Evolutionary conservation across 2,888 invertebrate species (phyloP).

Genomic region (Cataglyphis rosenhaueri): DNA sequence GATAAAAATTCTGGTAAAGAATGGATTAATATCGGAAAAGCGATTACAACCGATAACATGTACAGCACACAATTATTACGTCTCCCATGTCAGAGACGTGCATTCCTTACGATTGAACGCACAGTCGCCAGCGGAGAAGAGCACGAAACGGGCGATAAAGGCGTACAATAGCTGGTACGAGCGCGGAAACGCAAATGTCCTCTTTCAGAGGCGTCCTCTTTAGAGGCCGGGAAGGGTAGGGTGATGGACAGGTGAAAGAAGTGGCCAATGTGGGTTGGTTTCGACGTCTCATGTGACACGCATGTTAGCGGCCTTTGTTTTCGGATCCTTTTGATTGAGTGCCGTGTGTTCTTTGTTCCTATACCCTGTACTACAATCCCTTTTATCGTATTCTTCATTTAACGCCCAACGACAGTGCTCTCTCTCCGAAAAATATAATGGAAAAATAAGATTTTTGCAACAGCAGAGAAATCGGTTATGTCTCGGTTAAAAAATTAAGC

Average conservation of each 20-base stretch:
- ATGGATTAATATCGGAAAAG: neutral
- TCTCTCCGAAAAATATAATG: conserved; percentile 51
- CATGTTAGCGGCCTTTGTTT: conserved; percentile 83
- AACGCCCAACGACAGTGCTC: conserved; percentile 38
- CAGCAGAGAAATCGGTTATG: neutral
- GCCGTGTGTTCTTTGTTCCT: conserved; percentile 74
- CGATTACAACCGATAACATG: conserved; percentile 43
- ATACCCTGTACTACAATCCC: conserved; percentile 21
- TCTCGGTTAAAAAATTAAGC: neutral
- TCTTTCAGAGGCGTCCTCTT: conserved; percentile 79
- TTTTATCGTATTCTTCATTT: conserved; percentile 57
- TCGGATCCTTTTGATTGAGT: conserved; percentile 82
- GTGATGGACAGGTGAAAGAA: conserved; percentile 85
- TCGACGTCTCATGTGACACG: conserved; percentile 85
- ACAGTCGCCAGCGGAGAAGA: conserved; percentile 54
- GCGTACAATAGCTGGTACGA: conserved; percentile 75
- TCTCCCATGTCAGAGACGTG: conserved; percentile 57
- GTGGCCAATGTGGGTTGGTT: conserved; percentile 85
- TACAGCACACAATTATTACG: conserved; percentile 62
- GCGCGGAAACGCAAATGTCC: conserved; percentile 78
- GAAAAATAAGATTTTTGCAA: neutral
- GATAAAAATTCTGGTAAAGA: neutral
- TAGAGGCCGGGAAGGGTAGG: conserved; percentile 74
- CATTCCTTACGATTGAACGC: conserved; percentile 64
- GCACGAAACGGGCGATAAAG: conserved; percentile 72